Base-by-base conservation (phyloP, 2,888 invertebrate genomes). In the Drosophila helvetica region DNA sequence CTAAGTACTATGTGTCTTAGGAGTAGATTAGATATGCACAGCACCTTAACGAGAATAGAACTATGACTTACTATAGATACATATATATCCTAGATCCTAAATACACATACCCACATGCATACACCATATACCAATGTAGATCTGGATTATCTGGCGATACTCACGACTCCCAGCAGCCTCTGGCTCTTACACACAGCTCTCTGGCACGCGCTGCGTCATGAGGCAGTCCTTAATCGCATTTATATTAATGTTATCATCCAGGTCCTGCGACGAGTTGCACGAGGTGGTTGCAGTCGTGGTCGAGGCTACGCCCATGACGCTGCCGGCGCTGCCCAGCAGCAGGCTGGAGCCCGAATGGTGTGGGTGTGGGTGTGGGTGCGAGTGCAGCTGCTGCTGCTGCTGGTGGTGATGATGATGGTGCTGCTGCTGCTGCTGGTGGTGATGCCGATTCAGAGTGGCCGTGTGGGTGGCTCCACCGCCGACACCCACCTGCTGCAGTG, bases 141-240 rank as follows among this genome's bases (percentile, higher is more conserved):
- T 50, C 17, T 38, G 33, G 4, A 33, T 12, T 9, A 17, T 48
- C 17, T 33, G 38, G 6, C 6, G 15, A 15, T 38, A 38, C 38
- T 38, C 38, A 38, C 38, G 15, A 2, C 7, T 5, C 1, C 38
- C 5, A 38, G 38, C 6, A 9, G 38, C 52, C 30, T 53, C 27
- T 48, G 5, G 43, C 6, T 9, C 27, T 74, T 96, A 97, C 89
- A 97, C 97, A 93, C 96, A 97, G 91, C 96, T 96, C 93, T 97
- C 97, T 50, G 97, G 97, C 90, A 97, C 95, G 90, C 96, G 95
- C 91, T 96, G 96, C 89, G 96, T 96, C 94, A 96, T 96, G 74
- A 97, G 94, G 90, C 96, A 95, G 92, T 96, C 96, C 92, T 96
- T 97, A 92, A 97, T 96, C 89, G 96, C 96, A 92, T 96, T 95